Evolutionary conservation across 2,113 vertebrate species (phyloP).

Genomic region (Columbina picui): DNA sequence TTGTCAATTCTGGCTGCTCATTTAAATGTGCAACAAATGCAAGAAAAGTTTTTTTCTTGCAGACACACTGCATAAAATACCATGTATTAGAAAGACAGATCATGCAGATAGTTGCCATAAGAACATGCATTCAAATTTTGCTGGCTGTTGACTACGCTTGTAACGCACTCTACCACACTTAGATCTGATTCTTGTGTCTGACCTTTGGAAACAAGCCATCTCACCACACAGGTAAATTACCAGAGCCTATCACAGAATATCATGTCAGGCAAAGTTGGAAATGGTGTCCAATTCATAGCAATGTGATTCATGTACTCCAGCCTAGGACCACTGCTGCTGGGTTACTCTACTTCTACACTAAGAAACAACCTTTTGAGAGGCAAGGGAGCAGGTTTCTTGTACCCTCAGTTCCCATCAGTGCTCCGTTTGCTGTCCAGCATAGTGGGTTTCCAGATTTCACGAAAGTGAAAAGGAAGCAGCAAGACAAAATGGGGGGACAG

Average conservation of each 20-base stretch:
- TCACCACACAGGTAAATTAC: neutral
- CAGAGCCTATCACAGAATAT: neutral
- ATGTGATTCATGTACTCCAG: neutral
- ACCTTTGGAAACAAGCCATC: neutral
- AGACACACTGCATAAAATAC: neutral
- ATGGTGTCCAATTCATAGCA: neutral
- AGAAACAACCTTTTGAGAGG: neutral
- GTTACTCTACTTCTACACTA: neutral
- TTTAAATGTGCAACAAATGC: neutral
- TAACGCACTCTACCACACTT: neutral
- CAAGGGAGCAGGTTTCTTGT: neutral
- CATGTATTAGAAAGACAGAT: neutral
- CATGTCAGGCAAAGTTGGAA: neutral
- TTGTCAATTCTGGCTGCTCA: neutral
- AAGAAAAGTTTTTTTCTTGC: neutral
- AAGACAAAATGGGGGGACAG: neutral
- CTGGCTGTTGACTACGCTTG: neutral
- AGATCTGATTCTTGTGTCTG: neutral
- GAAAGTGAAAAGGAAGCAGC: neutral
- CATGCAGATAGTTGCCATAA: neutral
- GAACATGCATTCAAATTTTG: neutral
- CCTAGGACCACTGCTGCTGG: neutral
- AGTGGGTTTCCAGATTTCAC: neutral
- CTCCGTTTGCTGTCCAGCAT: neutral
- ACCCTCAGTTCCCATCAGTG: neutral